Evolutionary conservation across 1,140 invertebrate genomes (phyloP).

Genomic region (Drosophila trapezifrons): DNA sequence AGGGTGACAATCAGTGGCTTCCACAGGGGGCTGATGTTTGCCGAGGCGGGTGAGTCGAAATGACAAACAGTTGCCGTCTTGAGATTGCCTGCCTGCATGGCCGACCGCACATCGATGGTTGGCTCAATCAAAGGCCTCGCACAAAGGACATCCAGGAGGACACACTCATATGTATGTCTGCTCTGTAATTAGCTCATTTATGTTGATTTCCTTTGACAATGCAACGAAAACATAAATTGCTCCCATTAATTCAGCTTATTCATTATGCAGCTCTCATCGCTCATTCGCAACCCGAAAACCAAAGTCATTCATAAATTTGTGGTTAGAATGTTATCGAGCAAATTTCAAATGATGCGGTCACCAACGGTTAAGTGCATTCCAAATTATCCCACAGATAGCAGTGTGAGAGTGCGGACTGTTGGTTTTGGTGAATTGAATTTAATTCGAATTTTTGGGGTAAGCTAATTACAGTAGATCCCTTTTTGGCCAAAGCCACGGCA

Average conservation of each 20-base stretch:
- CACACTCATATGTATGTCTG: conserved; percentile 13
- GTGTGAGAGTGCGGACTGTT: conserved; percentile 12
- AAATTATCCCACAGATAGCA: conserved; percentile 8
- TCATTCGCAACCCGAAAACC: conserved; percentile 47
- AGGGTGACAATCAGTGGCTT: conserved; percentile 23
- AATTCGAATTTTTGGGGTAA: conserved; percentile 20
- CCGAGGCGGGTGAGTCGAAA: conserved; percentile 15
- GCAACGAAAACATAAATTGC: conserved; percentile 68
- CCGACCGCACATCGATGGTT: conserved; percentile 60
- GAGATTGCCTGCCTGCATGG: conserved; percentile 12
- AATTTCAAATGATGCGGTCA: conserved; percentile 70
- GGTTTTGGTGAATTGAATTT: conserved; percentile 12
- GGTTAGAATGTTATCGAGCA: conserved; percentile 64
- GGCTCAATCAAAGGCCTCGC: conserved; percentile 58
- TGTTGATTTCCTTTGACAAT: conserved; percentile 78
- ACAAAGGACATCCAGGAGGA: conserved; percentile 12
- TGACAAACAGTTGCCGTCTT: conserved; percentile 34
- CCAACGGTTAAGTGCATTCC: conserved; percentile 52
- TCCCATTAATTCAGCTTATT: conserved; percentile 73
- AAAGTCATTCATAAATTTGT: conserved; percentile 76
- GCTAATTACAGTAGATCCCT: conserved; percentile 22
- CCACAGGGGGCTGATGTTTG: conserved; percentile 27
- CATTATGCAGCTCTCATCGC: conserved; percentile 59
- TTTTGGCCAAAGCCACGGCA: not conserved
- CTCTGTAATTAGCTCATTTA: conserved; percentile 75